Conservation (phyloP, 1,140 invertebrate genomes). For the Tetranychus cinnabarinus region DNA sequence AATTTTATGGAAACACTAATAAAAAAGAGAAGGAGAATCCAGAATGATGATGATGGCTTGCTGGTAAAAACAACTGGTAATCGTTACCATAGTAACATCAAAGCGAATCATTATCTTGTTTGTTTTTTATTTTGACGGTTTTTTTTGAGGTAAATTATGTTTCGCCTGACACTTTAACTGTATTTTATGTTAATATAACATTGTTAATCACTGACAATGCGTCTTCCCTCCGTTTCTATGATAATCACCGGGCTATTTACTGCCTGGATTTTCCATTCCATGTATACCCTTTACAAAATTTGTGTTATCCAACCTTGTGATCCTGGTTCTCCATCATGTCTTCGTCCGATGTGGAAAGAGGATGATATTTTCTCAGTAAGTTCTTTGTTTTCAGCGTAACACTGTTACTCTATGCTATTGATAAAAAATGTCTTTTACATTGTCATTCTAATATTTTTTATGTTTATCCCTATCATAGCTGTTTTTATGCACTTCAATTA, state of each 20-base stretch:
- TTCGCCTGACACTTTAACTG: too few relatives aligned
- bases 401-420: neutral
- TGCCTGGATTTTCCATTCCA: conserved; percentile 40
- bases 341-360: conserved; percentile 18
- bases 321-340: conserved; percentile 14
- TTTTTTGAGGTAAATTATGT: too few relatives aligned
- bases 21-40: too few relatives aligned
- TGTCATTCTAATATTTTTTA: neutral
- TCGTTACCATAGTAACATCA: too few relatives aligned
- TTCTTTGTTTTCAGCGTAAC: neutral
- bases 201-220: neutral
- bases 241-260: conserved; percentile 20
- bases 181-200: too few relatives aligned
- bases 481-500: neutral
- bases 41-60: too few relatives aligned
- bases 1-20: too few relatives aligned
- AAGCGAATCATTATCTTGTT: too few relatives aligned
- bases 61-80: too few relatives aligned
- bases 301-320: conserved; percentile 42
- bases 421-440: neutral
- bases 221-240: neutral
- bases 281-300: conserved; percentile 42
- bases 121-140: too few relatives aligned
- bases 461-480: neutral
- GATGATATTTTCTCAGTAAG: conserved; percentile 26